Percentiles rank a stretch among this genome's conserved stretches.
phyloP scores from a whole-genome alignment of 2,797 vertebrate species.

The Clarias platycephalus region DNA sequence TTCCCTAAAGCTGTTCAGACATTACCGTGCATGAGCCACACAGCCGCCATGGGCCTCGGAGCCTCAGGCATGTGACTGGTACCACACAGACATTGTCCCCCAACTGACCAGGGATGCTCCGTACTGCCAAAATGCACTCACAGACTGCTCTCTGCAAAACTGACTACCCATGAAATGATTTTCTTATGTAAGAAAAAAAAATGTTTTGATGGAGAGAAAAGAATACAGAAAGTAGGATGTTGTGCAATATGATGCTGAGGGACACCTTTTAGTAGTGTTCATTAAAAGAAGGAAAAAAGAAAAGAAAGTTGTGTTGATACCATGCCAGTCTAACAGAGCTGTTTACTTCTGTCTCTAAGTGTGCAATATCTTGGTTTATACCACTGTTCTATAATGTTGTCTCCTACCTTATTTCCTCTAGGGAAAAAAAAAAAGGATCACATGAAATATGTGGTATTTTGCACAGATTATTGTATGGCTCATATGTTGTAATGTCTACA shows the following conservation, averaged over 20 bases:
- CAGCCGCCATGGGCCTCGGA: constrained; percentile 94
- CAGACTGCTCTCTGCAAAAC: constrained; percentile 61
- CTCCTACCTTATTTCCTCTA: constrained; percentile 68
- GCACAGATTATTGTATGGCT: constrained; percentile 47
- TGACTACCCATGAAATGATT: constrained; percentile 58
- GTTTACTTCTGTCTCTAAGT: constrained; percentile 72
- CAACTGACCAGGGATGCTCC: constrained; percentile 40
- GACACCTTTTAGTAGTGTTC: constrained; percentile 51
- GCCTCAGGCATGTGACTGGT: constrained; percentile 91
- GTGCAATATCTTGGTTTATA: constrained; percentile 74
- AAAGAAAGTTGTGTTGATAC: constrained; percentile 54
- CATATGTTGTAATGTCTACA: constrained; percentile 25
- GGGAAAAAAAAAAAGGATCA: constrained; percentile 47
- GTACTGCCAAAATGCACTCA: constrained; percentile 68
- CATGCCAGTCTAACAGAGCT: constrained; percentile 71
- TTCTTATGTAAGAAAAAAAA: constrained; percentile 60
- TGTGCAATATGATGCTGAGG: constrained; percentile 75
- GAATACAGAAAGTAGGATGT: constrained; percentile 36
- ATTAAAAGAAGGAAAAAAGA: constrained; percentile 17
- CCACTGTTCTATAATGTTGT: constrained; percentile 65
- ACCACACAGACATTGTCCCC: constrained; percentile 58
- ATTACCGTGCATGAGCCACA: constrained; percentile 98
- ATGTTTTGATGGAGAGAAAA: constrained; percentile 47
- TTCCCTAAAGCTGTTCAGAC: constrained; percentile 97
- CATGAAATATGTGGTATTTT: constrained; percentile 43